phyloP scores from a whole-genome alignment of 1,140 invertebrate genomes.

The Kradibia gibbosae region DNA sequence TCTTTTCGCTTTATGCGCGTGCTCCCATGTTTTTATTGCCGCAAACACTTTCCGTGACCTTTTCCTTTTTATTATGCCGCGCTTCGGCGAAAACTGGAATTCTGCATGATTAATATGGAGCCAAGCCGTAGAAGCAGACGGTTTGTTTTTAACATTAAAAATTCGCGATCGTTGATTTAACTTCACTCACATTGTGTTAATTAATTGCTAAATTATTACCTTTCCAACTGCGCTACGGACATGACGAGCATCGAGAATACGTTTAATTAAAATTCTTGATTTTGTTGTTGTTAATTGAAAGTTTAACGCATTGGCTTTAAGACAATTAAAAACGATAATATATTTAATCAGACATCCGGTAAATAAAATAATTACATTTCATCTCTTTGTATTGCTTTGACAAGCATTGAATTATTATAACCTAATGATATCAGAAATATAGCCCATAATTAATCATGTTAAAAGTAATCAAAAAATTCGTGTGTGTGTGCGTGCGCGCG shows the following conservation, averaged over 20 bases:
- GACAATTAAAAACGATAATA: background rate
- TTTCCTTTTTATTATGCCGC: slow-evolving; percentile 31
- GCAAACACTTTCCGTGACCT: background rate
- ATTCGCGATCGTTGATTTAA: slow-evolving; percentile 22
- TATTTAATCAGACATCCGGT: background rate
- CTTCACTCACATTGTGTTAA: slow-evolving; percentile 34
- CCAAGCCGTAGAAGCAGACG: background rate
- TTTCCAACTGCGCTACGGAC: background rate
- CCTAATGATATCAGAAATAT: background rate
- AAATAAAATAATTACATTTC: background rate
- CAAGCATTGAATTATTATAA: background rate
- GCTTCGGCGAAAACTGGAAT: slow-evolving; percentile 24
- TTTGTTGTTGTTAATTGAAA: background rate
- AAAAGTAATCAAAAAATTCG: slow-evolving; percentile 22
- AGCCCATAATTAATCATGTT: no score
- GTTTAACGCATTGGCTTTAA: background rate
- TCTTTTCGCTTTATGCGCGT: slow-evolving; percentile 31
- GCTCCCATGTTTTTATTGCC: slow-evolving; percentile 31
- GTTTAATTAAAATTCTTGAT: slow-evolving; percentile 9
- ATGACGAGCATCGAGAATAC: background rate
- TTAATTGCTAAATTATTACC: slow-evolving; percentile 22
- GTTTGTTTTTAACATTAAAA: background rate
- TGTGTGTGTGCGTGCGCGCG: no score
- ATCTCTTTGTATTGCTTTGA: background rate
- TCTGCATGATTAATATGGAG: slow-evolving; percentile 34